Evolutionary conservation across 2,113 vertebrate species (phyloP), one percentile per base, ranked within the genome.

Genomic region (Cyprinodon tularosa): DNA sequence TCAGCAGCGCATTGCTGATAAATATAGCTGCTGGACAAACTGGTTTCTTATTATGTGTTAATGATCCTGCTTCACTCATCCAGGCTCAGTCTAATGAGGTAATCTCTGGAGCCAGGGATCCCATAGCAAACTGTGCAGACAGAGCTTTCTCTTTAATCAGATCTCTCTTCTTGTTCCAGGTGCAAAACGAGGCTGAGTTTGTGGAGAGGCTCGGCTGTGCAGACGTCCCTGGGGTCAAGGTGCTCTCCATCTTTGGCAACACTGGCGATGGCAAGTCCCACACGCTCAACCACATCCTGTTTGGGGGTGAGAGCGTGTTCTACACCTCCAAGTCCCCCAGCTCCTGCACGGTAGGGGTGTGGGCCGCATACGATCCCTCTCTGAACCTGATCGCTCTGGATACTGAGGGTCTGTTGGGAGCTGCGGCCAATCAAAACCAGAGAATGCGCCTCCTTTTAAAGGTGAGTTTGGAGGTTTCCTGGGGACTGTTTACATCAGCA

Each of bases 231-330:
- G 92, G 91, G 0, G 93, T 96, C 59, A 96, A 96, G 80, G 95
- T 96, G 14, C 82, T 96, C 45, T 95, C 95, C 75, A 94, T 96
- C 83, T 96, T 96, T 17, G 95, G 95, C n/a, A 96, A 96, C 89
- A 96, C 95, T 0, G 95, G 95, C 0, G 95, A 96, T n/a, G 95
- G 95, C 75, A 96, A 96, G 85, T 96, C 95, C 4, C 95, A 96
- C 88, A 96, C 95, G 0, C 93, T 96, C 14, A 96, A 96, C 81
- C 91, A 95, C 45, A 91, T 95, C 66, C 83, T 96, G 11, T 96
- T 95, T 14, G 74, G 72, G 0, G 94, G 94, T 0, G 71, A 89
- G 40, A 91, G 86, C 14, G 88, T 95, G 29, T 96, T 96, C 68
- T 88, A 77, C 76, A 96, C 95, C 6, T 96, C 94, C 66, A 93